Percentiles rank a stretch among this genome's conserved stretches.
Conservation (phyloP, 2,797 vertebrate species). For the Novumbra hubbsi region DNA sequence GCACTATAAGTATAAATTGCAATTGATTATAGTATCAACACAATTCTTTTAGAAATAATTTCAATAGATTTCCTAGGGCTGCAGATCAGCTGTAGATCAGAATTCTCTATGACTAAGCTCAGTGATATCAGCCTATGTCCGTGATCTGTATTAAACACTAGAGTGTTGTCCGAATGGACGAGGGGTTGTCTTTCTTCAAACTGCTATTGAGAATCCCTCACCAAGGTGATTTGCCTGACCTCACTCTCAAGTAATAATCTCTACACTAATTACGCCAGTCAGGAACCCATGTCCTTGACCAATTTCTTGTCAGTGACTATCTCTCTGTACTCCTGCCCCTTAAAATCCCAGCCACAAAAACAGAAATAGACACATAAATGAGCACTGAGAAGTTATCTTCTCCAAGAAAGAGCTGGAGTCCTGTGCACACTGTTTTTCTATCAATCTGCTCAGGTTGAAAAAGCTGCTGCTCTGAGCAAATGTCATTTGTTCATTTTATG, state of each 20-base stretch:
- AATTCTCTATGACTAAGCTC: not conserved
- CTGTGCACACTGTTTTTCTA: slow-evolving; percentile 19
- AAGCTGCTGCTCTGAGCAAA: slow-evolving; percentile 15
- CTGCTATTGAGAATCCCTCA: slow-evolving; percentile 16
- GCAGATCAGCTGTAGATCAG: slow-evolving; percentile 1
- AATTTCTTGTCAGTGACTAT: slow-evolving; percentile 11
- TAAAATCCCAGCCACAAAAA: slow-evolving; percentile 11
- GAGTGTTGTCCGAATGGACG: not conserved
- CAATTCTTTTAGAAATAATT: not conserved
- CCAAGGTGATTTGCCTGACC: slow-evolving; percentile 15
- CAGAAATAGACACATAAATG: slow-evolving; percentile 21
- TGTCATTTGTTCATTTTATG: slow-evolving; percentile 28
- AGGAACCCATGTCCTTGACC: slow-evolving; percentile 16
- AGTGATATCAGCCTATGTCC: no score
- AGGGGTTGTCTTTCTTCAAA: not conserved
- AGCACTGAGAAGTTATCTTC: not conserved
- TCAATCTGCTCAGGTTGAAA: slow-evolving; percentile 25
- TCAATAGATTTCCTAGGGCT: slow-evolving; percentile 1
- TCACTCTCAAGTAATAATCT: slow-evolving; percentile 9
- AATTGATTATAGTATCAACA: not conserved
- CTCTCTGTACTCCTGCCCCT: slow-evolving; percentile 6
- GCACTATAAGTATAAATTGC: not conserved
- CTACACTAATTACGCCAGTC: slow-evolving; percentile 20
- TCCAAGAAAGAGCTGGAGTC: not conserved
- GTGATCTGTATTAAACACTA: not conserved